Evolutionary conservation across 2,113 vertebrate species (phyloP).

Genomic region (Mionectes macconnelli): DNA sequence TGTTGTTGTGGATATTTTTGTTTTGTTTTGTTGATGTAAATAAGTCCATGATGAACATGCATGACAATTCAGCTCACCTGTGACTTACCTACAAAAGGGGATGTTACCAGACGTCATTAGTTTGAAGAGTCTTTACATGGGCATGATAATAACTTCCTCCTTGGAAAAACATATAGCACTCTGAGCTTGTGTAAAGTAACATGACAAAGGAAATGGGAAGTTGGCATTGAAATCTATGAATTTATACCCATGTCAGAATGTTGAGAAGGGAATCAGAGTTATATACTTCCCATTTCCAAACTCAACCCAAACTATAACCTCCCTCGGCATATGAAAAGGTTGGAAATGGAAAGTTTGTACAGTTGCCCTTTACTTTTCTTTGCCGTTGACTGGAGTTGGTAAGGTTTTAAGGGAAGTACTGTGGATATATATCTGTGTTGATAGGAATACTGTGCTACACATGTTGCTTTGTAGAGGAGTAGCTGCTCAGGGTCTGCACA

Average conservation of each 20-base stretch:
- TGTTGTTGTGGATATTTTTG: background rate
- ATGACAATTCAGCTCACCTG: background rate
- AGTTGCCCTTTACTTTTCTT: background rate
- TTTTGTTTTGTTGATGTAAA: background rate
- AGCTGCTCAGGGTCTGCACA: background rate
- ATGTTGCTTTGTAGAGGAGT: background rate
- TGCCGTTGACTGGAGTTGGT: background rate
- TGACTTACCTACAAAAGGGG: background rate
- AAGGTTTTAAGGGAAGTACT: background rate
- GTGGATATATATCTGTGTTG: accelerated
- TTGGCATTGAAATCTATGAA: background rate
- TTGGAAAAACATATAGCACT: background rate
- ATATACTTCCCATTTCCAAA: background rate
- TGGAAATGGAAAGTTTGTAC: background rate
- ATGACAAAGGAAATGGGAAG: background rate
- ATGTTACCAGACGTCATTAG: background rate
- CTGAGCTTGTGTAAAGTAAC: background rate
- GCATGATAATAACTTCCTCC: background rate
- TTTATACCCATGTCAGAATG: background rate
- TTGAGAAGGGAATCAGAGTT: background rate
- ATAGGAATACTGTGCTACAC: background rate
- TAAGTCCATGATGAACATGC: background rate
- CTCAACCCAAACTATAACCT: background rate
- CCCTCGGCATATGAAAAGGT: background rate
- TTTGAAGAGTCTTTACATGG: background rate